Percentiles rank a stretch among this genome's conserved stretches.
These are phyloP conservation scores for Prolemur simus DNA, from an alignment of 2,113 vertebrate species.

Conservation along the genomic window DNA sequence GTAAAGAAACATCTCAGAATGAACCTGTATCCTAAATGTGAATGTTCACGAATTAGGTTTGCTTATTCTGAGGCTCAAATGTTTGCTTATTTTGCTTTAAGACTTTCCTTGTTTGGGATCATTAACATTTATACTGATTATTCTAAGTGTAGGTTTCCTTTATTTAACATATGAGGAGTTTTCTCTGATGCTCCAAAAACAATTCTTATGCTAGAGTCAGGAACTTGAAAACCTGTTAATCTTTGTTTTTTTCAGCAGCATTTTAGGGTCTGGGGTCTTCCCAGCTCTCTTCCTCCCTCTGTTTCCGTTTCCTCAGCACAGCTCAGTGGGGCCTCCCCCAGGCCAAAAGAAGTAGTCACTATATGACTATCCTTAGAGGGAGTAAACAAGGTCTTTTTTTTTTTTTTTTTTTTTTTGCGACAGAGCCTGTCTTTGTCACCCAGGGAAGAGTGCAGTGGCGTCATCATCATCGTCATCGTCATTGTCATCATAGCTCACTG, in stretches of 20 bases:
- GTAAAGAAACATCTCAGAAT: background rate
- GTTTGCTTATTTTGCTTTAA: slow-evolving; percentile 35
- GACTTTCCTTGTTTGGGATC: background rate
- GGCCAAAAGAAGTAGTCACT: background rate
- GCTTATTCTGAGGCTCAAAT: background rate
- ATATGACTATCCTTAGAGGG: background rate
- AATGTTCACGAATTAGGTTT: background rate
- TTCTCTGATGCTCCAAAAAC: background rate
- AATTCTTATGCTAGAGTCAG: background rate
- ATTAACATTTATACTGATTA: background rate
- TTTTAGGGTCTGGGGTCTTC: background rate
- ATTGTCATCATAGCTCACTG: too few relatives aligned
- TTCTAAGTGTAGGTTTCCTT: background rate
- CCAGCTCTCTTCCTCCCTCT: background rate
- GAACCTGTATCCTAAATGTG: background rate
- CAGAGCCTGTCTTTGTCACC: too few relatives aligned
- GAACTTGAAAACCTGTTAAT: background rate
- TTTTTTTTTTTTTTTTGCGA: too few relatives aligned
- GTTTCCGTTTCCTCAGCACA: background rate
- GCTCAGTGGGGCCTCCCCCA: background rate
- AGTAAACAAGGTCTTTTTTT: background rate
- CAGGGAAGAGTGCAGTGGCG: too few relatives aligned
- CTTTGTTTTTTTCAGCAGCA: background rate
- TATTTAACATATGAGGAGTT: background rate
- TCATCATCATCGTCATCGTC: too few relatives aligned